phyloP scores from a whole-genome alignment of 2,797 vertebrate species.

The Lagocephalus sceleratus region DNA sequence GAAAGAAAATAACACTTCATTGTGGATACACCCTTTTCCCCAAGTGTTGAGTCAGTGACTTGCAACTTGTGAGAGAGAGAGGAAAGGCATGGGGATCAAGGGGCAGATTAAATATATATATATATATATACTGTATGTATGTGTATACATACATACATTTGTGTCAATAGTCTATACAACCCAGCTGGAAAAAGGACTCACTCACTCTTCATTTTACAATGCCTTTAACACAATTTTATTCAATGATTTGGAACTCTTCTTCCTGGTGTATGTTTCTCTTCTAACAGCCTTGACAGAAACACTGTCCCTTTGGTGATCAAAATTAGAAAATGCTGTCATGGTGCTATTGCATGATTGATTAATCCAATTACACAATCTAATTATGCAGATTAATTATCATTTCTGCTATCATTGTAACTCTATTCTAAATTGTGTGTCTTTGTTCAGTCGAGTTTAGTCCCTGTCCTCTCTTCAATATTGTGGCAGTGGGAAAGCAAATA shows the following conservation, averaged over 20 bases:
- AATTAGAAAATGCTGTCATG: constrained; percentile 18
- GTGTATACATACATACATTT: too few relatives aligned
- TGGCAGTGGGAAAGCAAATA: constrained; percentile 18
- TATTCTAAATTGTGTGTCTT: constrained; percentile 1
- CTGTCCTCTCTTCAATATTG: constrained; percentile 2
- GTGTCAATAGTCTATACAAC: too few relatives aligned
- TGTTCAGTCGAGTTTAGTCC: constrained; percentile 18
- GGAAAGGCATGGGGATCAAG: too few relatives aligned
- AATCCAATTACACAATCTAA: constrained; percentile 51
- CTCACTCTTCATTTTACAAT: too few relatives aligned
- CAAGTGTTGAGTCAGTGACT: too few relatives aligned
- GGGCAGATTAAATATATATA: too few relatives aligned
- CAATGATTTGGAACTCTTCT: background rate
- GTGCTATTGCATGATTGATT: constrained; percentile 39
- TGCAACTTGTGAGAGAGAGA: too few relatives aligned
- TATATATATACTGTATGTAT: too few relatives aligned
- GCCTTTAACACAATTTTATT: too few relatives aligned
- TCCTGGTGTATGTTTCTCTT: background rate
- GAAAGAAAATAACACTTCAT: too few relatives aligned
- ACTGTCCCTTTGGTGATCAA: background rate
- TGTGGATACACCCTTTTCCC: too few relatives aligned
- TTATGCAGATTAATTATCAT: constrained; percentile 36
- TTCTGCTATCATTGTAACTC: constrained; percentile 27
- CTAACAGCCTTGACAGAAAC: background rate
- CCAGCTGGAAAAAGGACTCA: too few relatives aligned